Evolutionary conservation across 2,113 vertebrate species (phyloP), one percentile per base, ranked within the genome.

Genomic region (Mesoclemmys tuberculata): DNA sequence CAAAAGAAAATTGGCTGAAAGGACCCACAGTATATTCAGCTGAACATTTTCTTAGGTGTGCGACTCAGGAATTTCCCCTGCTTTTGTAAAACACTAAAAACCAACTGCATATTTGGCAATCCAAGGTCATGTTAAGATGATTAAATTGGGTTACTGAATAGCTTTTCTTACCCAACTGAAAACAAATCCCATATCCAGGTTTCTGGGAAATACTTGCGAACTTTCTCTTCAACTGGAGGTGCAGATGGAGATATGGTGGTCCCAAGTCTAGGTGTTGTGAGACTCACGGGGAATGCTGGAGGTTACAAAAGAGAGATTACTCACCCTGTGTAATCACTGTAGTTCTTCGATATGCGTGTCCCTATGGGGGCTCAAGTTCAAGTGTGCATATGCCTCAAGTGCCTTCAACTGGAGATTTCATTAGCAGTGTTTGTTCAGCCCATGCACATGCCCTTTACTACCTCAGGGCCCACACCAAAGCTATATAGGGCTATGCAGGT

Each of bases 111-210:
- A 35, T 89, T 24, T 52, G 90, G 35, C 18, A 26, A 22, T 27
- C 81, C 74, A 55, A 5, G 3, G 29, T 49, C 61, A 86, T 41
- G 49, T 12, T 84, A 86, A 93, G 56, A 10, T 41, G 84, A 41
- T 8, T 83, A 91, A 52, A 52, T 21, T 55, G 84, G 89, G n/a
- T 1, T 2, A 2, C 2, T 31, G 9, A 35, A 49, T 41, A n/a
- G 31, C 35, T n/a, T 89, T 92, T 95, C 99, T 98, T 85, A 99
- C 99, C 98, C 98, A 21, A 99, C 84, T 82, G 98, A 97, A 92
- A 98, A 93, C 22, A 99, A 96, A 80, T 98, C 95, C 99, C 99
- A 99, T 52, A 99, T 97, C 99, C 98, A 99, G 1, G 99, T 99
- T 95, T 99, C 98, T 1, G 98, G 98, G 48, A 99, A 98, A 90